These are phyloP conservation scores for Oxystoma pomonae DNA, from an alignment of 2,888 invertebrate genomes.

Conservation along the genomic window DNA sequence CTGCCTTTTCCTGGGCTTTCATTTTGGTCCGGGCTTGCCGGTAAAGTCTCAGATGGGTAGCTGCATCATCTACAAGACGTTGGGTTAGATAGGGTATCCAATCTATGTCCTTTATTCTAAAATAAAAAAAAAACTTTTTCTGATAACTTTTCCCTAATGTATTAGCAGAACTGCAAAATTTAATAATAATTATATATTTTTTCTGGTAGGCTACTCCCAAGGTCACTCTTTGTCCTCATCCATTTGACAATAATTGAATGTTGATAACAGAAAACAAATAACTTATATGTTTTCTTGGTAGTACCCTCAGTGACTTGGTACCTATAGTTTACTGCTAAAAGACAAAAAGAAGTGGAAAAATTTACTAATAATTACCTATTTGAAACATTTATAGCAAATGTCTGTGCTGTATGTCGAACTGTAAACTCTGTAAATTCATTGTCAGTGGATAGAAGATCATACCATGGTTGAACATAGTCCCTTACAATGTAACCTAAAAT, in stretches of 20 bases:
- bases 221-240: too few species aligned
- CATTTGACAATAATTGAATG: too few species aligned
- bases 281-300: neutral
- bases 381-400: constrained; percentile 65
- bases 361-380: constrained; percentile 58
- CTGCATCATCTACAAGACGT: constrained; percentile 84
- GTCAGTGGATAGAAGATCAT: constrained; percentile 63
- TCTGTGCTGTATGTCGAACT: constrained; percentile 64
- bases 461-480: constrained; percentile 80
- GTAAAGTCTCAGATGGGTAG: constrained; percentile 82
- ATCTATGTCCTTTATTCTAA: constrained; percentile 75
- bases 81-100: constrained; percentile 88
- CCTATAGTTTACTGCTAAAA: too few species aligned
- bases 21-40: constrained; percentile 65
- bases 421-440: constrained; percentile 67
- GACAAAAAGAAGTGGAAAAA: neutral
- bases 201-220: too few species aligned
- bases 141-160: too few species aligned
- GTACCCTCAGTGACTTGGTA: too few species aligned
- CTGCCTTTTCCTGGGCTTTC: constrained; percentile 38
- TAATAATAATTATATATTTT: too few species aligned
- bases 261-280: neutral
- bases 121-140: too few species aligned
- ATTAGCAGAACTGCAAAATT: too few species aligned
- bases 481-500: constrained; percentile 61